Evolutionary conservation across 2,888 invertebrate species (phyloP).

Genomic region (Hirtodrosophila cameraria): DNA sequence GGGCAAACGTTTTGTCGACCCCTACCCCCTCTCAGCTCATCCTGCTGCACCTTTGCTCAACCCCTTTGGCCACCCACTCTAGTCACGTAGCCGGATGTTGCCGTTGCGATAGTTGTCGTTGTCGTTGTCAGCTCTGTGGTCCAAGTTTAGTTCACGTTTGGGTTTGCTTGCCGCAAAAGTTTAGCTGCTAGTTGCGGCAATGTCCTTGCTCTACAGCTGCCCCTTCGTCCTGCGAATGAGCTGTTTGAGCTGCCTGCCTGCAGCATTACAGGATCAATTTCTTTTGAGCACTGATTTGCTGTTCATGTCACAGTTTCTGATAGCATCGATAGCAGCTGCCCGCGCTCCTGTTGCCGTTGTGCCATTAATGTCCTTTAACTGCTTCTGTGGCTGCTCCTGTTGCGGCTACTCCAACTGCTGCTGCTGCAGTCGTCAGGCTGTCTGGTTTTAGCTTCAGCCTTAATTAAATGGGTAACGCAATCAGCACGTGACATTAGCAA

Average conservation of each 20-base stretch:
- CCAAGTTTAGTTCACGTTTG: conserved; percentile 58
- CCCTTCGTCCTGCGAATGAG: neutral
- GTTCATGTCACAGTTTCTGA: conserved; percentile 5
- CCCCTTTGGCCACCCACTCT: neutral
- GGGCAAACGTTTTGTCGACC: conserved; percentile 57
- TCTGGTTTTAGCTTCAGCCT: conserved; percentile 23
- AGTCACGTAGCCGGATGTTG: conserved; percentile 71
- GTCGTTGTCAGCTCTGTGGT: conserved; percentile 51
- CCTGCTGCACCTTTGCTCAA: neutral
- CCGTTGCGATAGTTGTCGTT: conserved; percentile 69
- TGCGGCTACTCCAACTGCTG: neutral
- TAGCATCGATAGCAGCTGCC: too few species aligned
- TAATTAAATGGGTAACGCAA: conserved; percentile 59
- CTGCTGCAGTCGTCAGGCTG: conserved; percentile 14
- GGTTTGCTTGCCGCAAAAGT: conserved; percentile 70
- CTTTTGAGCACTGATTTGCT: conserved; percentile 56
- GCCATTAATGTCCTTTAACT: conserved; percentile 35
- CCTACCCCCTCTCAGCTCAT: neutral
- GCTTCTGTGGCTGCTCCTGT: conserved; percentile 8
- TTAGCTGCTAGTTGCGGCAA: conserved; percentile 62
- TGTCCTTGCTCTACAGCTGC: conserved; percentile 3
- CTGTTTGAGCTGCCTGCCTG: conserved; percentile 26
- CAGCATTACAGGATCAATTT: conserved; percentile 63
- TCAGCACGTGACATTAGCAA: conserved; percentile 69
- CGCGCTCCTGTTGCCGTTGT: conserved; percentile 14